phyloP scores from a whole-genome alignment of 2,797 vertebrate species.

The Propithecus perrieri region DNA sequence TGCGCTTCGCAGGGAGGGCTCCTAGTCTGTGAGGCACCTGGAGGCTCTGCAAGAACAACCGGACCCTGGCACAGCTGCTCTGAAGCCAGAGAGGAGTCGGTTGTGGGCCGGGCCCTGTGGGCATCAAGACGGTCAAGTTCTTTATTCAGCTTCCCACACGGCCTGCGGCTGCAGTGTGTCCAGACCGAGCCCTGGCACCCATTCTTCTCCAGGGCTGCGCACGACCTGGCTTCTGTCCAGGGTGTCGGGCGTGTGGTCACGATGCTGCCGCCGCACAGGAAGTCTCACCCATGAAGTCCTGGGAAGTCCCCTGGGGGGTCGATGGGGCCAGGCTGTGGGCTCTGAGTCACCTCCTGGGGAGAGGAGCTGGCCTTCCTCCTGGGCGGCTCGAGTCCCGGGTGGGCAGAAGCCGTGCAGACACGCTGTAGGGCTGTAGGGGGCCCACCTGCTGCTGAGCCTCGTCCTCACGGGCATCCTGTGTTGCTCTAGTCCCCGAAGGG shows the following conservation, averaged over 20 bases:
- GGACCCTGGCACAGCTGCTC: neutral
- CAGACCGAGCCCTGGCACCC: neutral
- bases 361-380: neutral
- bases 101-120: accelerated
- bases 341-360: neutral
- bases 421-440: accelerated
- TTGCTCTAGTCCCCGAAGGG: neutral
- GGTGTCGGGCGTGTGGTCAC: neutral
- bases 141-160: neutral
- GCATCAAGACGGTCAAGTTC: neutral
- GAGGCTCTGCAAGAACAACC: neutral
- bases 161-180: neutral
- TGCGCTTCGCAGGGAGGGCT: neutral
- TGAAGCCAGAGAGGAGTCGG: neutral
- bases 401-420: neutral
- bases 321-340: neutral
- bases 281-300: neutral
- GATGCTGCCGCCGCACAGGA: accelerated
- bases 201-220: neutral
- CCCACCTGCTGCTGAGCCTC: neutral
- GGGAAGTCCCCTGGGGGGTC: neutral
- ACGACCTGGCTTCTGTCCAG: neutral
- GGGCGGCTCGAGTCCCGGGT: neutral
- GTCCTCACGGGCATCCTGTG: neutral
- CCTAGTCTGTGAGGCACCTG: neutral